Conservation (phyloP, 2,888 invertebrate species). For the Agonopterix heracliana region DNA sequence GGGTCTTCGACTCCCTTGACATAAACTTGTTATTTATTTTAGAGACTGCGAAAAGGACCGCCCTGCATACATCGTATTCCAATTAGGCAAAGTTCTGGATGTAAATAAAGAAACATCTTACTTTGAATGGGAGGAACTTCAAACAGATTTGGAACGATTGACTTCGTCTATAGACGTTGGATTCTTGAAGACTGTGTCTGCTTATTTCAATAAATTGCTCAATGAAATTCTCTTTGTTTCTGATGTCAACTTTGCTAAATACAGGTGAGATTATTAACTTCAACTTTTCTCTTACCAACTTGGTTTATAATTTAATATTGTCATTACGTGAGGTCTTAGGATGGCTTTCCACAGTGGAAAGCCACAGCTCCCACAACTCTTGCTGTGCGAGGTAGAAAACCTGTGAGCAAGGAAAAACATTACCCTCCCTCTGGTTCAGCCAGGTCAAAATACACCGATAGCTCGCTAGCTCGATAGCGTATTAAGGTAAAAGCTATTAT, state of each 20-base stretch:
- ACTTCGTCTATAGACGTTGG: slow-evolving; percentile 73
- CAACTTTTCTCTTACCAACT: too few relatives aligned
- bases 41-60: slow-evolving; percentile 84
- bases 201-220: slow-evolving; percentile 74
- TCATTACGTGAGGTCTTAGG: too few relatives aligned
- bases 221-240: slow-evolving; percentile 75
- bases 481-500: too few relatives aligned
- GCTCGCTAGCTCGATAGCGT: too few relatives aligned
- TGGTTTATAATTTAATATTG: too few relatives aligned
- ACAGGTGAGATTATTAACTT: slow-evolving; percentile 46
- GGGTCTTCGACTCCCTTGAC: too few relatives aligned
- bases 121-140: slow-evolving; percentile 78
- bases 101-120: slow-evolving; percentile 80
- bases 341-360: too few relatives aligned
- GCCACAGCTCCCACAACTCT: too few relatives aligned
- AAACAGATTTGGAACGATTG: slow-evolving; percentile 69
- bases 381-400: too few relatives aligned
- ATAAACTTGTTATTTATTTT: slow-evolving; percentile 19
- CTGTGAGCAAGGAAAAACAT: too few relatives aligned
- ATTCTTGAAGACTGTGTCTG: slow-evolving; percentile 72
- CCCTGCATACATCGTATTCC: slow-evolving; percentile 84
- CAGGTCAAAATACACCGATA: too few relatives aligned
- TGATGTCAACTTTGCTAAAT: slow-evolving; percentile 78
- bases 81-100: slow-evolving; percentile 81
- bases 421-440: too few relatives aligned